These are phyloP conservation scores for Tortrix viridana DNA, from an alignment of 2,888 invertebrate species.

Conservation along the genomic window DNA sequence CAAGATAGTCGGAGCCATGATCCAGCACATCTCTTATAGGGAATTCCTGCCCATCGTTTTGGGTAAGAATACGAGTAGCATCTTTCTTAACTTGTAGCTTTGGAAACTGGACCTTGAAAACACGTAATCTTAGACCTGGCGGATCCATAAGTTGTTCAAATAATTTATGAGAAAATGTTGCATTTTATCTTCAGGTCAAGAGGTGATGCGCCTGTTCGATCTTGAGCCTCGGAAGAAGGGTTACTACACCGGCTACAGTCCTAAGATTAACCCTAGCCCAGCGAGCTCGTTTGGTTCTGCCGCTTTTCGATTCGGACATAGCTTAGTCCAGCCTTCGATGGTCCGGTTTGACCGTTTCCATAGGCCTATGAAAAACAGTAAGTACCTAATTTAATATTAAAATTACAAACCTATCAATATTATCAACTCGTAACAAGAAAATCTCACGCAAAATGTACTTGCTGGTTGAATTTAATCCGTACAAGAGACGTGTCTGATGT, in stretches of 20 bases:
- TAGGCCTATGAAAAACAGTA: slow-evolving; percentile 88
- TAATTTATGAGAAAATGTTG: background rate
- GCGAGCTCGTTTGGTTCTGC: slow-evolving; percentile 92
- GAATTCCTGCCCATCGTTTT: slow-evolving; percentile 93
- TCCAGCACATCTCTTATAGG: slow-evolving; percentile 93
- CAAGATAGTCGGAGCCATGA: slow-evolving; percentile 90
- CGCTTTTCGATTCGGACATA: slow-evolving; percentile 94
- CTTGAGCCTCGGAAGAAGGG: slow-evolving; percentile 87
- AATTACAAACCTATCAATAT: background rate
- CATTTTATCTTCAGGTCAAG: slow-evolving; percentile 79
- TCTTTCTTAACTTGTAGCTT: background rate
- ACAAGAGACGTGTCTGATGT: too few relatives aligned
- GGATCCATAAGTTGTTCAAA: too few relatives aligned
- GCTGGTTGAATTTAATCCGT: too few relatives aligned
- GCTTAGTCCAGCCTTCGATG: slow-evolving; percentile 91
- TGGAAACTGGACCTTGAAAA: background rate
- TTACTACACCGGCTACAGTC: slow-evolving; percentile 88
- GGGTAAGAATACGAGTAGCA: slow-evolving; percentile 70
- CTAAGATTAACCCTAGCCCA: slow-evolving; percentile 88
- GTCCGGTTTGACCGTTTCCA: slow-evolving; percentile 89
- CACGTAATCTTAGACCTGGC: too few relatives aligned
- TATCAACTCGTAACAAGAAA: too few relatives aligned
- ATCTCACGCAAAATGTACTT: too few relatives aligned
- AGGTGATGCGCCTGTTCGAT: slow-evolving; percentile 90
- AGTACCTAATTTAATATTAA: slow-evolving; percentile 60